Conservation (phyloP, 2,888 invertebrate species). For the Conomelus anceps region DNA sequence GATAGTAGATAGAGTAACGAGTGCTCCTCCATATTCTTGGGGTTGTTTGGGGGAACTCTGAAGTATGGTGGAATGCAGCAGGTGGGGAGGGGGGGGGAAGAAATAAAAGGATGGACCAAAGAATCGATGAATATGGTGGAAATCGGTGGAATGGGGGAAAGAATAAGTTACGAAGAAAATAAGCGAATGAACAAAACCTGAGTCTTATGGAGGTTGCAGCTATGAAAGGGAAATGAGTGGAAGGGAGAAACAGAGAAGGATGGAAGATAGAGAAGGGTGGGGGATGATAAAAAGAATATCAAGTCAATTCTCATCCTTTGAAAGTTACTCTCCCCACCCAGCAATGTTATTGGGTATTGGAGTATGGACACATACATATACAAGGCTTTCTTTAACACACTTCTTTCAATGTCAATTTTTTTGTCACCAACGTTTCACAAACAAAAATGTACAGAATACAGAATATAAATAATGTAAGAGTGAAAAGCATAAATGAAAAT, state of each 20-base stretch:
- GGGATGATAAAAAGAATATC: not conserved
- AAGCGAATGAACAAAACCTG: not conserved
- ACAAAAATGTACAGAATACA: no score
- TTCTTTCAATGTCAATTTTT: no score
- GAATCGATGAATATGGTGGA: not conserved
- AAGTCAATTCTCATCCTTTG: not conserved
- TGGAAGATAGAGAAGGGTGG: not conserved
- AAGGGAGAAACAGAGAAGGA: no score
- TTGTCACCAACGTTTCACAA: no score
- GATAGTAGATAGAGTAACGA: not conserved
- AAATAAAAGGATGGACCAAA: not conserved
- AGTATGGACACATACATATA: no score
- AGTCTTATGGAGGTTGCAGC: not conserved
- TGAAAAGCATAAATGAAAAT: no score
- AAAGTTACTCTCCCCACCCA: not conserved
- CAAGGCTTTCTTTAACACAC: no score
- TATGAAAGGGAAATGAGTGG: not conserved
- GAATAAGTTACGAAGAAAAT: not conserved
- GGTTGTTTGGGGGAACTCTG: no score
- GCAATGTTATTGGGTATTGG: no score
- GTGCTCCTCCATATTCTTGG: no score
- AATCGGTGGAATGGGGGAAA: not conserved
- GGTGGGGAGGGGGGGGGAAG: not conserved
- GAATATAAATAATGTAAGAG: no score
- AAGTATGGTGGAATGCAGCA: not conserved